Evolutionary conservation across 2,888 invertebrate genomes (phyloP), one percentile per base, ranked within the genome.

Genomic region (Monochamus alternatus): DNA sequence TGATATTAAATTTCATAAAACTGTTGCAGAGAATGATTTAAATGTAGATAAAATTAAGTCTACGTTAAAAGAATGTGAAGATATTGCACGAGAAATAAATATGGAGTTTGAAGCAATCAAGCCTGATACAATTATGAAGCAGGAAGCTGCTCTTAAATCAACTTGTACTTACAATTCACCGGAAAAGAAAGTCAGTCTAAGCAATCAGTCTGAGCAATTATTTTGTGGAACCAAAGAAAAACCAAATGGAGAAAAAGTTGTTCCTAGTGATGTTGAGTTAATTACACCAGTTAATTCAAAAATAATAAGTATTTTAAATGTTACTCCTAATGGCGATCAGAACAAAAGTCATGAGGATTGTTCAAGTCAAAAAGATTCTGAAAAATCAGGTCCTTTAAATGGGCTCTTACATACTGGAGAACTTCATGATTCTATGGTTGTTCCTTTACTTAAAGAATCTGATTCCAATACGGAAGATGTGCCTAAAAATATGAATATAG

Each of bases 401-500:
- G 75, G 78, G 12, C 63, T 91, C 75, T 79, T 90, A 75, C 90
- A 91, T 84, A 90, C 90, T n/a, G 89, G 91, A 52, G 91, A 92
- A 84, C 90, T 91, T 79, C 91, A 91, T 81, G 91, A 92, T 81
- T 85, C 89, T 62, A 87, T 90, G 63, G 80, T 83, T 38, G 55
- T 83, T 43, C 82, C 78, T 59, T 62, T 51, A 30, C 12, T n/a
- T 7, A 5, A 9, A 30, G 14, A 43, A 8, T 43, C 55, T 14
- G 58, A 68, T 32, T 22, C 43, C 12, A 22, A 22, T 22, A 47
- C 69, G 5, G 22, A 60, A 47, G 31, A 47, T 9, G n/a, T 22
- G n/a, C 60, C 14, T 30, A 47, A 69, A 31, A 58, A 47, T 30
- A 60, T 47, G 60, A 44, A 10, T n/a, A n/a, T 44, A 5, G 38